These are phyloP conservation scores for Phenganax stokvisi DNA, from an alignment of 92 coral and sea anemone species.

Conservation along the genomic window DNA sequence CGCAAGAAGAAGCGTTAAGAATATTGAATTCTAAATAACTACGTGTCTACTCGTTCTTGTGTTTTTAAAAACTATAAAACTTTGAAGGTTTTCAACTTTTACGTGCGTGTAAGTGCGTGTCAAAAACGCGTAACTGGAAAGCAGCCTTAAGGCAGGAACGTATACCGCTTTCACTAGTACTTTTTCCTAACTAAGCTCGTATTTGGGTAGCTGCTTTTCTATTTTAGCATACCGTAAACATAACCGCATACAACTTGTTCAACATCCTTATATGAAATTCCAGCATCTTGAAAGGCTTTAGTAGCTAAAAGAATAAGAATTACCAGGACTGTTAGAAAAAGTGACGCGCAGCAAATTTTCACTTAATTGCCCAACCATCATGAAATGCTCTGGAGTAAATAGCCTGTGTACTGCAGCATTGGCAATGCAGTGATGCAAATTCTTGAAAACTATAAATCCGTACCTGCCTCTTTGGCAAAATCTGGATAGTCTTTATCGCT, in stretches of 20 bases:
- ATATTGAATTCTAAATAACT: too few species aligned
- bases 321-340: neutral
- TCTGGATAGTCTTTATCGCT: constrained; percentile 93
- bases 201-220: neutral
- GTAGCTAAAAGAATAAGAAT: constrained; percentile 46
- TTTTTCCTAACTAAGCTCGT: neutral
- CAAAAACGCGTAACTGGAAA: too few species aligned
- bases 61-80: too few species aligned
- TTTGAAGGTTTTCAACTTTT: too few species aligned
- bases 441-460: neutral
- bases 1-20: too few species aligned
- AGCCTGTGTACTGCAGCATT: too few species aligned
- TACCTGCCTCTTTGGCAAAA: constrained; percentile 98
- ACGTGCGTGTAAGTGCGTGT: too few species aligned
- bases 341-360: neutral
- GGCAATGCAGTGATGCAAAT: neutral
- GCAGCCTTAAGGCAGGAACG: neutral
- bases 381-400: too few species aligned
- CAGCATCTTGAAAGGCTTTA: constrained; percentile 83
- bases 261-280: constrained; percentile 66
- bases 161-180: too few species aligned
- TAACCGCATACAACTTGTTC: constrained; percentile 98
- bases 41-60: too few species aligned
- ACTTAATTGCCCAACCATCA: too few species aligned
- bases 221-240: constrained; percentile 61